Base-by-base conservation (phyloP, 2,888 invertebrate species). In the Melinopterus prodromus region DNA sequence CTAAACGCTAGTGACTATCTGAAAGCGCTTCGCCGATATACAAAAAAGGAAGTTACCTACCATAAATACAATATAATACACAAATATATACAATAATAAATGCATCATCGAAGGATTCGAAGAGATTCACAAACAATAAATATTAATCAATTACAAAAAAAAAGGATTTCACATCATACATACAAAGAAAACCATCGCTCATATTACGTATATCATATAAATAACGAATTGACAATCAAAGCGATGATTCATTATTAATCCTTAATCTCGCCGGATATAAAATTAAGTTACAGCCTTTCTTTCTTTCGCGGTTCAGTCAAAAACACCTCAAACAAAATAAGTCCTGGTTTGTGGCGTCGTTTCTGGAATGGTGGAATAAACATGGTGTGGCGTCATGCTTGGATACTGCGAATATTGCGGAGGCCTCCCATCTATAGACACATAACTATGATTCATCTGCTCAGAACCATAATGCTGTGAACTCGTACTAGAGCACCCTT, bases 381-480 rank as follows among this genome's bases (percentile, higher is more conserved):
- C 89, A 81, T 90, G 90, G 81, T 89, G 89, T 5, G 88, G 87
- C 79, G 84, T 85, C 77, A 84, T 79, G 72, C 82, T 83, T 15
- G 85, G 86, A 83, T 85, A 88, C 84, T 89, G 89, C 4, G 88
- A 85, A 82, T 89, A 89, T 82, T 89, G 88, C 82, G 89, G 87
- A 16, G 89, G 89, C 82, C 88, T 83, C n/a, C 87, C 88, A 81
- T 93, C 93, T 85, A 93, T 93, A 83, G 93, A 93, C 89, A 93
- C 92, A 89, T 93, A 93, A 90, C 93, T 93, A 89, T 93, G 93
- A 89, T 93, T 93, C 86, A 92, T 90, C 87, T 92, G 91, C 86
- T 93, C 92, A 85, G 92, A 92, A 87, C 92, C 93, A 85, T 92
- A 93, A 87, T 92, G 92, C 87, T 92, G 92, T 87, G 92, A 92